Conservation (phyloP, 2,797 vertebrate species). For the Selene dorsalis region DNA sequence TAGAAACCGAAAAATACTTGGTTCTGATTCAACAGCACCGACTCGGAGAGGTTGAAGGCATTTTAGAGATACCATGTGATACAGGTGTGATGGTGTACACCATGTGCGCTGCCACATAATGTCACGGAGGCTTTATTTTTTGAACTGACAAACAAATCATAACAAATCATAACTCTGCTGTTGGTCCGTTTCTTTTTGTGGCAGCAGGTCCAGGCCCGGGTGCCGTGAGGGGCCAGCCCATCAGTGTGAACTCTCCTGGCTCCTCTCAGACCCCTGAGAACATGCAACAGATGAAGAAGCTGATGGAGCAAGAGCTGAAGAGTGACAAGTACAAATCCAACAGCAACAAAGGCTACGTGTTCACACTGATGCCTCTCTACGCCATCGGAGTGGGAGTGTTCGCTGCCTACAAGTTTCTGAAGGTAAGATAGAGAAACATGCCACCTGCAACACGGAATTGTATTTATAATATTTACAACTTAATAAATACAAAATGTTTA, state of each 20-base stretch:
- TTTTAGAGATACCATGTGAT: too few relatives aligned
- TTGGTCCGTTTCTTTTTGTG: background rate
- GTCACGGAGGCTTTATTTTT: too few relatives aligned
- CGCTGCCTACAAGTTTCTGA: conserved; percentile 92
- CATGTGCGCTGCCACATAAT: too few relatives aligned
- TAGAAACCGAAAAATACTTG: too few relatives aligned
- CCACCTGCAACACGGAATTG: too few relatives aligned
- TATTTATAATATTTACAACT: too few relatives aligned
- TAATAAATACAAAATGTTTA: background rate
- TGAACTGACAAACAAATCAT: background rate
- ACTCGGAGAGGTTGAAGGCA: too few relatives aligned
- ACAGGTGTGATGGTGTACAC: too few relatives aligned
- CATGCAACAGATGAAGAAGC: conserved; percentile 89
- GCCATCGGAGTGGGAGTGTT: conserved; percentile 91
- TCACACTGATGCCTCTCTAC: conserved; percentile 93
- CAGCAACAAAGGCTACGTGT: conserved; percentile 89
- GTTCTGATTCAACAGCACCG: too few relatives aligned
- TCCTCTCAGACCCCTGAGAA: conserved; percentile 78
- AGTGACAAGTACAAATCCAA: conserved; percentile 85
- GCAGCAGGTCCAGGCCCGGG: conserved; percentile 64
- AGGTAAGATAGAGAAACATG: conserved; percentile 76
- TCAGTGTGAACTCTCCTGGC: conserved; percentile 67
- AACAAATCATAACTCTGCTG: too few relatives aligned
- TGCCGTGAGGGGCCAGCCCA: conserved; percentile 64
- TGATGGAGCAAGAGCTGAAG: conserved; percentile 91